Base-by-base conservation (phyloP, 2,113 vertebrate species). In the Piaya cayana region DNA sequence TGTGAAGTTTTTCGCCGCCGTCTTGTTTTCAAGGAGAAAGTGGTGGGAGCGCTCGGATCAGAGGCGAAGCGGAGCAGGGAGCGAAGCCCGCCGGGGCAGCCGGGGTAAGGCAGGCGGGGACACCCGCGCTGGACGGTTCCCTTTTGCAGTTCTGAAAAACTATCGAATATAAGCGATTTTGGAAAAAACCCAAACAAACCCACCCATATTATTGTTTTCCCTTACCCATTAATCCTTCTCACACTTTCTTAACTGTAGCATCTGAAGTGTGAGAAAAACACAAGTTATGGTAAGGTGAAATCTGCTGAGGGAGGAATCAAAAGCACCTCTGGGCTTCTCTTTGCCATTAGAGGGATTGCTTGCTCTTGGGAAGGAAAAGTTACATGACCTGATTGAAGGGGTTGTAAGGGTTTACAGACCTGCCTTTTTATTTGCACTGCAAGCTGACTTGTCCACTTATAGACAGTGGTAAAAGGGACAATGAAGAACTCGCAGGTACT, bases 21-120 rank as follows among this genome's bases (percentile, higher is more conserved):
- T 62, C 7, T 21, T 47, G 47, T 82, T 86, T 89, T 92, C 59
- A 80, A 96, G 97, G 91, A 96, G 69, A 93, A 93, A 26, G 58
- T 36, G 36, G 82, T 92, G 96, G 79, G n/a, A 39, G 47, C 22
- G 5, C 93, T 93, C 43, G 84, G 95, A 53, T n/a, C n/a, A 72
- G 75, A 75, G 93, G 95, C 42, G 26, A 69, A 90, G n/a, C 50
- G 45, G 80, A 96, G 34, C 77, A 86, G 92, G 91, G 90, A 84
- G 17, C 90, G 23, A 59, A 58, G 60, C 59, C 93, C 76, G 6
- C 39, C 63, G 72, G 39, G 67, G 69, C 52, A 1, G 26, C 42
- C 12, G 7, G 90, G 96, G 97, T 97, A 90, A 93, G 81, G 34
- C 26, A 13, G 32, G 34, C 58, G 29, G 11, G 49, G 63, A 17